Base-by-base conservation (phyloP, 2,797 vertebrate genomes). In the Poecile montanus region DNA sequence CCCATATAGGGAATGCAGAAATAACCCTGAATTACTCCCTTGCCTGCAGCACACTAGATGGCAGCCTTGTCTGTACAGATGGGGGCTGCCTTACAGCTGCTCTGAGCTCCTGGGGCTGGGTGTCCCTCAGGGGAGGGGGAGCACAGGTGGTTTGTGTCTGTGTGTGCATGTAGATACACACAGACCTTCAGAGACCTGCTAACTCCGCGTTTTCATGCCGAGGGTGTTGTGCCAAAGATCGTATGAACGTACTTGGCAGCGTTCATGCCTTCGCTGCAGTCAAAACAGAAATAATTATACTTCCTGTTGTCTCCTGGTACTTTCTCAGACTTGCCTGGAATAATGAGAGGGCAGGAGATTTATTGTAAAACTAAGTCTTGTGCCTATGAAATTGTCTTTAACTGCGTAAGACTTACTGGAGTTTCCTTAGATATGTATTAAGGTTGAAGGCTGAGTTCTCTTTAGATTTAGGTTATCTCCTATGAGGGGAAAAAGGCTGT, bases 131-230 rank as follows among this genome's bases (percentile, higher is more conserved):
- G 16, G 63, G 13, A 47, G 18, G 13, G 32, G 11, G 13, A 22
- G 30, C 45, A 0, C 5, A 16, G 38, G 20, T 65, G 4, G 14
- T 23, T 61, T 16, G 36, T 48, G 7, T 22, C 9, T 34, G 22
- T 22, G 4, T 16, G 16, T 54, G 38, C 5, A 0, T 2, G 3
- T 4, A 7, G 13, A 6, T 34, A 21, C 0, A 1, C 32, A 10
- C 0, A 1, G 12, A 47, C 22, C 65, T 34, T 70, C 15, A 9
- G 34, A 63, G 32, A 30, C n/a, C 15, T 40, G n/a, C 13, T 10
- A 7, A 30, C 40, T 38, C 23, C 3, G 3, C 12, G 53, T 22
- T 47, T 45, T 11, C 5, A 1, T 47, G 3, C 14, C 4, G 17
- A 45, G 9, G 2, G 5, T 20, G 18, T 38, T 71, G 45, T 81